These are phyloP conservation scores for Ophiodon elongatus DNA, from an alignment of 2,113 vertebrate species.

Conservation along the genomic window DNA sequence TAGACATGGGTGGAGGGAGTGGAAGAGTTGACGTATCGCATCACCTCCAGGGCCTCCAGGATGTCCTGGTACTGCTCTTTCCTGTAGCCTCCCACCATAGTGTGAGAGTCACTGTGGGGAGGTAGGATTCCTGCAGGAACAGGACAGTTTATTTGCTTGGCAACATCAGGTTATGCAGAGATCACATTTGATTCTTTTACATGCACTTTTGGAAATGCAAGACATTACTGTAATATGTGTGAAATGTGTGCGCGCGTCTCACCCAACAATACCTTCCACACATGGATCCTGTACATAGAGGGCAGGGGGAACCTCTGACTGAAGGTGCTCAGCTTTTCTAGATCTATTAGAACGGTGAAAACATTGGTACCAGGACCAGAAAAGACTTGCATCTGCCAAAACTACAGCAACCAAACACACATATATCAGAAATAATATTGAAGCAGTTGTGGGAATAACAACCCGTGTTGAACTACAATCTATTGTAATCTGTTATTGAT, in stretches of 20 bases:
- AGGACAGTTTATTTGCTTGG: background rate
- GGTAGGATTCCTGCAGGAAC: constrained; percentile 90
- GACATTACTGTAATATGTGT: background rate
- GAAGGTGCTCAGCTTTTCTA: constrained; percentile 97
- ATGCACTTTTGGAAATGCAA: background rate
- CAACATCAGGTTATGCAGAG: too few relatives aligned
- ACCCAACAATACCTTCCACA: constrained; percentile 98
- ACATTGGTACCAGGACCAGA: background rate
- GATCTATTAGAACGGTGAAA: constrained; percentile 83
- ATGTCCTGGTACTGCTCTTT: constrained; percentile 92
- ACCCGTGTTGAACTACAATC: background rate
- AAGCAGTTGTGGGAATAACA: background rate
- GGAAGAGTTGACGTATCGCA: constrained; percentile 87
- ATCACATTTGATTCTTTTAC: background rate
- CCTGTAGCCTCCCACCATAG: constrained; percentile 89
- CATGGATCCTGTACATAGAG: constrained; percentile 95
- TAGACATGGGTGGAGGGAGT: constrained; percentile 89
- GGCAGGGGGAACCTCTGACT: constrained; percentile 98
- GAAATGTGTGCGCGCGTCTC: constrained; percentile 35
- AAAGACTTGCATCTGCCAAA: background rate
- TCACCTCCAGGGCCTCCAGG: constrained; percentile 88
- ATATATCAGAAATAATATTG: background rate
- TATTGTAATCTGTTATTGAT: background rate
- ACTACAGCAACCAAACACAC: background rate
- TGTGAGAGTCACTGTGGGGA: constrained; percentile 92